Evolutionary conservation across 1,140 invertebrate species (phyloP), one percentile per base, ranked within the genome.

Genomic region (Frieseomelitta varia): DNA sequence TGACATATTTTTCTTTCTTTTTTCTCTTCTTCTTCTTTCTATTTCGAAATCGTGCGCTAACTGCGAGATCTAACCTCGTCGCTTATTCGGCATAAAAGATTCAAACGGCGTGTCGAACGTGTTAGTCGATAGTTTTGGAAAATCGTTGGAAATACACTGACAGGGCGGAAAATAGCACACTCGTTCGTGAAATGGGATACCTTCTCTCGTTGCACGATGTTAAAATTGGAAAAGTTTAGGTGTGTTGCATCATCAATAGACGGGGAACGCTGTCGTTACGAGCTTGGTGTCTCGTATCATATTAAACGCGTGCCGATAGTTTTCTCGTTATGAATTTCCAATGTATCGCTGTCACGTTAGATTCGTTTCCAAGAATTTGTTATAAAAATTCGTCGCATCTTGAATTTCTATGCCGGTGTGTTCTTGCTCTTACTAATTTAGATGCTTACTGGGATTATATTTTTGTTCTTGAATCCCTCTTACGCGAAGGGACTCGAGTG

Each of bases 131-230:
- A 55, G 10, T 34, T 81, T 34, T 19, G 71, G 71, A 81, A 75
- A 81, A 81, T 81, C 34, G 27, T 21, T 73, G 17, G 10, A 75
- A 74, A 73, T 0, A 63, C 61, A 72, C 72, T 73, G n/a, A 24
- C 14, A 47, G 24, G 14, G n/a, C 27, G 14, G 12, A 30, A 24
- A 21, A 55, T 10, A 55, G 73, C 1, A 19, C 24, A 21, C 27
- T 51, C 27, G 6, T 39, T 47, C 34, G 79, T 21, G 69, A 51
- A 81, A 81, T 55, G 74, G 71, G 30, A 72, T 61, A 55, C 12
- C 11, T n/a, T 39, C 30, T 14, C 39, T 51, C n/a, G 55, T 27
- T 72, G 34, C 21, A 51, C 65, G 15, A 21, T 69, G 39, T 71
- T 58, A 56, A 71, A 55, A 55, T 55, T 68, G 63, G 51, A n/a